Base-by-base conservation (phyloP, 2,797 vertebrate species). In the Platalea minor region DNA sequence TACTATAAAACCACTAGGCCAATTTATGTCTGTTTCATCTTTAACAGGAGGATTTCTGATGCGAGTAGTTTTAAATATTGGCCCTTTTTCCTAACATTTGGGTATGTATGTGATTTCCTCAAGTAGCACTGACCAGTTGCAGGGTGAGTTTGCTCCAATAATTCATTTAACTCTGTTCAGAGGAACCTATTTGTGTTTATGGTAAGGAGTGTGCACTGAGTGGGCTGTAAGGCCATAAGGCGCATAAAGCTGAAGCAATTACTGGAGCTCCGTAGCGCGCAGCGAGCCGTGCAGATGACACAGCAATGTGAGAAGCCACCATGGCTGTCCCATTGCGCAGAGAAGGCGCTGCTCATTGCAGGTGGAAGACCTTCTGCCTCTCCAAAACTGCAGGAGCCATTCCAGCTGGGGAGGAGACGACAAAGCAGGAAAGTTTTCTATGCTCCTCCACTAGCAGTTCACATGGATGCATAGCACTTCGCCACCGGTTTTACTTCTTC, bases 281-380 rank as follows among this genome's bases (percentile, higher is more conserved):
- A 39, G 51, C 3, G 39, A 63, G 39, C 21, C 24, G 4, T 3
- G 37, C 35, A 33, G 48, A 7, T 28, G 64, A 20, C 53, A n/a
- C 7, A 17, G 45, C 7, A 10, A 8, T 0, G 5, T 13, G 20
- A 19, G 64, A 46, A 81, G 9, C 16, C 37, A 25, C 25, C 10
- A 0, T 1, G 7, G n/a, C 29, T 25, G 23, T 12, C 46, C 53
- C 26, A 1, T 3, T 17, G 13, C 2, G 1, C 25, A 12, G 19
- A n/a, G 77, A 21, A 46, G 50, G n/a, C 50, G 13, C 26, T 0
- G 2, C 41, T 43, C 3, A 0, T 7, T 9, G 26, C 23, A 9
- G 15, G 5, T 19, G n/a, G 31, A 65, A 33, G 51, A 75, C 33
- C 23, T 19, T 24, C 28, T 53, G 20, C 20, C 5, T 18, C 33